Conservation (phyloP, 2,797 vertebrate species). For the Acestrorhynchus altus region DNA sequence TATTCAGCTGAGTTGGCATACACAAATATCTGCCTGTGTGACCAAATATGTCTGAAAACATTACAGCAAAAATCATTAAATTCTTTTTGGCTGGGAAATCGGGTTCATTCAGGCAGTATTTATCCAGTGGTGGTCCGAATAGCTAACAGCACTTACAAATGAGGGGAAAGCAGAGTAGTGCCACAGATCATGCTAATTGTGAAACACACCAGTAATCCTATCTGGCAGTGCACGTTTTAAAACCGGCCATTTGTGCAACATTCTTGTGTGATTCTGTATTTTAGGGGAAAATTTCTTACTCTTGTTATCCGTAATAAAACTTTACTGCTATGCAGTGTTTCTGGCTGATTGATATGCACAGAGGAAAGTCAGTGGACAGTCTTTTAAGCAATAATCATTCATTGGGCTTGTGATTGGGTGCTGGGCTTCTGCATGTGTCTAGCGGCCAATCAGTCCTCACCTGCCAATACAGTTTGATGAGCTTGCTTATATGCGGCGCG, state of each 20-base stretch:
- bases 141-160: no score
- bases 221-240: no score
- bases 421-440: constrained; percentile 45
- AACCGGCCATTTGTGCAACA: neutral
- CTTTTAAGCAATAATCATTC: constrained; percentile 86
- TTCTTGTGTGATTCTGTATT: neutral
- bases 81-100: no score
- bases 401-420: constrained; percentile 76
- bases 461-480: constrained; percentile 93
- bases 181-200: no score
- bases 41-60: no score
- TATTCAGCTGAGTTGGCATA: no score
- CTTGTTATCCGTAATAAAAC: constrained; percentile 74
- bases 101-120: no score
- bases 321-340: constrained; percentile 64
- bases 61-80: no score
- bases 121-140: no score
- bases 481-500: constrained; percentile 77
- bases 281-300: neutral
- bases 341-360: constrained; percentile 80
- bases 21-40: no score
- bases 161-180: no score
- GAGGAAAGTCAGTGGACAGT: constrained; percentile 79
- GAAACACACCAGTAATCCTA: no score
- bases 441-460: constrained; percentile 79